Conservation (phyloP, 2,888 invertebrate species). For the Leptinotarsa juncta region DNA sequence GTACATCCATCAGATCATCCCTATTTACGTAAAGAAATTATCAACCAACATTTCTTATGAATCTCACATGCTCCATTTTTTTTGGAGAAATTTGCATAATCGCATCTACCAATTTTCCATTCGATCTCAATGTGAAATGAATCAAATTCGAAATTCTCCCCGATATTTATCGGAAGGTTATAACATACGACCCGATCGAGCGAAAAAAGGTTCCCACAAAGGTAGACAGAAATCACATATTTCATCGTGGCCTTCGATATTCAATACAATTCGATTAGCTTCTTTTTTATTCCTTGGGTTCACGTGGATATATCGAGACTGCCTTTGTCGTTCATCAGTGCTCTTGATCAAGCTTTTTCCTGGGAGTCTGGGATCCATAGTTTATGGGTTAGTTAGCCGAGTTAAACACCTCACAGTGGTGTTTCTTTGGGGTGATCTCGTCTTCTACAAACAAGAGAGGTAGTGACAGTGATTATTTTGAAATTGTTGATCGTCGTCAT, state of each 20-base stretch:
- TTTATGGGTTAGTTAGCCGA: background rate
- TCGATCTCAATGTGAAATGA: background rate
- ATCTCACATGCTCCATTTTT: background rate
- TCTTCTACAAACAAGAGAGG: no score
- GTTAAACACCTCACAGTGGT: no score
- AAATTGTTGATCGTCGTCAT: no score
- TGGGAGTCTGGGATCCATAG: background rate
- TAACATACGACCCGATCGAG: background rate
- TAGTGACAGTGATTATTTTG: no score
- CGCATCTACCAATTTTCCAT: background rate
- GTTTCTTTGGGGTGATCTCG: no score
- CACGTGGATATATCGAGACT: background rate
- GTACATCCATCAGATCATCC: no score
- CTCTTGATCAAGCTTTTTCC: background rate
- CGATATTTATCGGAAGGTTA: constrained; percentile 6
- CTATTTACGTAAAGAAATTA: no score
- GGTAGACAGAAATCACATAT: constrained; percentile 13
- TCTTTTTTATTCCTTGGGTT: background rate
- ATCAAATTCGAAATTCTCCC: background rate
- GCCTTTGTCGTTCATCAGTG: background rate
- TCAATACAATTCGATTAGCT: constrained; percentile 18
- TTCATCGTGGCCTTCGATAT: constrained; percentile 16
- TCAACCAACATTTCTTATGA: background rate
- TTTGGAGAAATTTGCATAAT: no score
- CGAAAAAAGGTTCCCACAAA: constrained; percentile 6